A percentile compares a stretch with the other conserved stretches of the same genome.
phyloP scores from a whole-genome alignment of 2,888 invertebrate genomes.

The Rotaria sp. region DNA sequence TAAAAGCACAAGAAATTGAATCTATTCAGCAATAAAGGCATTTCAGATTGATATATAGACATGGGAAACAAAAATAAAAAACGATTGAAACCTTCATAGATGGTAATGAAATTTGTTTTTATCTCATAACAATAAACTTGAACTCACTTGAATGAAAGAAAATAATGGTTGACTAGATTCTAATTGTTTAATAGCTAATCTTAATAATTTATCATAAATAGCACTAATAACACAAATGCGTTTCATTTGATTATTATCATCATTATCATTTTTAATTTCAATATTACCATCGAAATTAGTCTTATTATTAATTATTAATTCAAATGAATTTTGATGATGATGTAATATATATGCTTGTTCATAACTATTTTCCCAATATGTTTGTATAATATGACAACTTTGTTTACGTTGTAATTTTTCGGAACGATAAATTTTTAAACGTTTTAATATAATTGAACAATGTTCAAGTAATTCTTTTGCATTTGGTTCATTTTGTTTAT shows the following conservation, averaged over 20 bases:
- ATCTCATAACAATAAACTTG: no score
- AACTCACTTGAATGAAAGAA: not conserved
- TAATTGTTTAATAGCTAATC: constrained; percentile 5
- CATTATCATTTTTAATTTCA: not conserved
- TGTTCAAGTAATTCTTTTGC: constrained; percentile 14
- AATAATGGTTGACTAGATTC: not conserved
- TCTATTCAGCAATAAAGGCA: no score
- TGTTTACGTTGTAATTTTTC: not conserved
- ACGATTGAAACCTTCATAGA: no score
- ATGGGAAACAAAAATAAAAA: no score
- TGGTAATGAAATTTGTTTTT: not conserved
- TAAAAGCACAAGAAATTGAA: no score
- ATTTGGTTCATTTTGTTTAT: not conserved
- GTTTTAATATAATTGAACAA: not conserved
- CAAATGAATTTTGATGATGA: constrained; percentile 26
- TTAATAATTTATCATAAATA: not conserved
- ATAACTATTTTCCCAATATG: not conserved
- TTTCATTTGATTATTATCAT: not conserved
- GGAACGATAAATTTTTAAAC: not conserved
- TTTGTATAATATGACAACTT: not conserved
- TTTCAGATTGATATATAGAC: no score
- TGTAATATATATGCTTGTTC: not conserved
- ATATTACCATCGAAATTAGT: not conserved
- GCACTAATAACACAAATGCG: not conserved
- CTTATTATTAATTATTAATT: not conserved